Base-by-base conservation (phyloP, 2,888 invertebrate species). In the Dorcus parallelipipedus region DNA sequence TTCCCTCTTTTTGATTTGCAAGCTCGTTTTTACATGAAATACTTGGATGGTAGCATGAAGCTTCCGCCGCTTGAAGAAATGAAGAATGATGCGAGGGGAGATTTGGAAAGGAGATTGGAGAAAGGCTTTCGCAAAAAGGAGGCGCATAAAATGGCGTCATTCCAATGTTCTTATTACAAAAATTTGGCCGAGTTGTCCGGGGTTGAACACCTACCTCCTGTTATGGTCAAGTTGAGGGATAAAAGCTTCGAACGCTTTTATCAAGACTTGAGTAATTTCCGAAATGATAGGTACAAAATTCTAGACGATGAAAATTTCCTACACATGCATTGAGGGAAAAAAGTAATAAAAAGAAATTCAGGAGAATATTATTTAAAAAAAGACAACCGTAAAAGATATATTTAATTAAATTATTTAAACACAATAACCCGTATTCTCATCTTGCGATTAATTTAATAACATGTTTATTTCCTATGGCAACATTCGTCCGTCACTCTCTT, bases 131-230 rank as follows among this genome's bases (percentile, higher is more conserved):
- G 84, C 9, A 85, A 84, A 64, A 48, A 57, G 26, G 88, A 93
- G 72, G 89, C 91, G 20, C 94, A 95, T 75, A 86, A 89, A 84
- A 88, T 95, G 88, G 92, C 91, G 0, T 84, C 85, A 0, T 83
- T 85, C 57, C 86, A 89, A 80, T 87, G 86, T 70, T 78, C 78
- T 45, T 92, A 92, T 73, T 89, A 89, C 75, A 82, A 86, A 9
- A 85, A 87, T n/a, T 75, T 92, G 17, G 86, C 90, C 0, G 72
- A 78, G 0, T 83, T 85, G 61, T 88, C 87, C 0, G 79, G 80
- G 10, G 81, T 87, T n/a, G 75, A 79, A 23, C 82, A 82, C 1
- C 77, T 91, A 2, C 87, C 87, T 0, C 83, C 84, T 0, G 89
- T 89, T 2, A 80, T 90, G 47, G 84, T 86, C 8, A 86, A 86